Percentiles rank a stretch among this genome's conserved stretches.
Evolutionary conservation across 1,140 invertebrate species (phyloP).

Genomic region (Hypsibius dujardini): DNA sequence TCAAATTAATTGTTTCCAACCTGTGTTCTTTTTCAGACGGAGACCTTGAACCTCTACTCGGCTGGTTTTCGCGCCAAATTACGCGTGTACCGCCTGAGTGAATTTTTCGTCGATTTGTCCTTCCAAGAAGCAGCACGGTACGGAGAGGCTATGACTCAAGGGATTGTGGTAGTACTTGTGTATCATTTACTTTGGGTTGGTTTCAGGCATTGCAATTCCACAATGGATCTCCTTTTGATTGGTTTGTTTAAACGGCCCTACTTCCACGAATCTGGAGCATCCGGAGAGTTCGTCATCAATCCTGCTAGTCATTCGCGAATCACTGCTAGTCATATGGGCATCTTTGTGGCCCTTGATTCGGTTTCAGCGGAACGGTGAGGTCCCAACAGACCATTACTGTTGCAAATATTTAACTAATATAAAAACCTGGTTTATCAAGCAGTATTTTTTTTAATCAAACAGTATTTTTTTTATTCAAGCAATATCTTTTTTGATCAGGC

Average conservation of each 20-base stretch:
- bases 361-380: no score
- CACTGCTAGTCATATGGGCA: slow-evolving; percentile 4
- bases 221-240: background rate
- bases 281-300: background rate
- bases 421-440: no score
- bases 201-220: background rate
- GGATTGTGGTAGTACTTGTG: background rate
- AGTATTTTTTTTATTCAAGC: no score
- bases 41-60: background rate
- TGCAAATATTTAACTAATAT: no score
- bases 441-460: no score
- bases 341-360: no score
- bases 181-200: background rate
- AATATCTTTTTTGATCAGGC: no score
- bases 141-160: no score
- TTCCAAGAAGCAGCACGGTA: background rate
- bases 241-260: background rate
- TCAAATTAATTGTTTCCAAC: background rate
- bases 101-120: background rate
- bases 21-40: no score
- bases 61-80: background rate
- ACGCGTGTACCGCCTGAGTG: background rate
- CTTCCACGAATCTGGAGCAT: background rate
- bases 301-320: no score
- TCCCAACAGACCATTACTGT: no score